Evolutionary conservation across 2,113 vertebrate species (phyloP).

Genomic region (Leptodactylus fuscus): DNA sequence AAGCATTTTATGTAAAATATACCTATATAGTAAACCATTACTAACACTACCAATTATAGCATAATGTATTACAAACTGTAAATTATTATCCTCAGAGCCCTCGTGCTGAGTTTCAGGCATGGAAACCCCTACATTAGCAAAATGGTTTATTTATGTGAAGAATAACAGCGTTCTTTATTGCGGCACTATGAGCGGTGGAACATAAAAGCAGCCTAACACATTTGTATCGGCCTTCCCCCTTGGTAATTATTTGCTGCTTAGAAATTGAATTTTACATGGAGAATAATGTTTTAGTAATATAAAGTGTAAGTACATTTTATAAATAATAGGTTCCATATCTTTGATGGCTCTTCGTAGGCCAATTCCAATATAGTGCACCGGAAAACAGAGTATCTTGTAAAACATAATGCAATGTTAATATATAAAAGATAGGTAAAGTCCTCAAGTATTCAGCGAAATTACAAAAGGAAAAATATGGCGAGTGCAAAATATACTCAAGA

Average conservation of each 20-base stretch:
- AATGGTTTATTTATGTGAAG: constrained; percentile 20
- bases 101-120: background rate
- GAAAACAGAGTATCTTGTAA: too few relatives aligned
- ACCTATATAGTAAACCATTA: constrained; percentile 34
- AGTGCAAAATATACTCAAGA: too few relatives aligned
- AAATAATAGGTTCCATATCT: constrained; percentile 12
- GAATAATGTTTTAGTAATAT: background rate
- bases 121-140: constrained; percentile 9
- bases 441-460: too few relatives aligned
- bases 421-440: too few relatives aligned
- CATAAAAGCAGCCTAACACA: background rate
- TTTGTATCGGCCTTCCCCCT: background rate
- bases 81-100: background rate
- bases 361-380: background rate
- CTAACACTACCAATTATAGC: constrained; percentile 33
- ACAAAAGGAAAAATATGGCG: too few relatives aligned
- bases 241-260: background rate
- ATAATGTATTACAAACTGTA: background rate
- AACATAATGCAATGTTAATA: too few relatives aligned
- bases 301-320: background rate
- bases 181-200: background rate
- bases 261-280: background rate
- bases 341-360: background rate
- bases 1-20: constrained; percentile 35
- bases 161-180: background rate